These are phyloP conservation scores for Leptoclinus maculatus DNA, from an alignment of 2,797 vertebrate genomes.

Conservation along the genomic window DNA sequence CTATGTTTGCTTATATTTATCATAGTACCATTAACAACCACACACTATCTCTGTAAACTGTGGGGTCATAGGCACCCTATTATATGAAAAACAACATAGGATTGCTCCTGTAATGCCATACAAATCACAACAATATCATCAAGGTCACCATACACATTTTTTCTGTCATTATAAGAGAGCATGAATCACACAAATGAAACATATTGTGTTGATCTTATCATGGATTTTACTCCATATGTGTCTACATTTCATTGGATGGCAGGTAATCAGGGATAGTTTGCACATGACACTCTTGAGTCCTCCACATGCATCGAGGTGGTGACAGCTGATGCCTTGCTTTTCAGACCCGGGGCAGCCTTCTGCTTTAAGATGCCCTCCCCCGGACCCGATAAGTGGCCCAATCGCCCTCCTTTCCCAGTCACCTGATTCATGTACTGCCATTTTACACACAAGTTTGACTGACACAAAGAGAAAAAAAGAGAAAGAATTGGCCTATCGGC, in stretches of 20 bases:
- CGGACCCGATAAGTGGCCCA: constrained; percentile 73
- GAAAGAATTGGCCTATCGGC: constrained; percentile 55
- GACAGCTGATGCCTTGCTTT: constrained; percentile 55
- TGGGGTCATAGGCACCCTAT: neutral
- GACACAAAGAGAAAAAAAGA: constrained; percentile 19
- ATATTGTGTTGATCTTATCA: neutral
- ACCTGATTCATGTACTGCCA: constrained; percentile 88
- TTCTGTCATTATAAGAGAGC: neutral
- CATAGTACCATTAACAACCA: neutral
- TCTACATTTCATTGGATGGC: constrained; percentile 64
- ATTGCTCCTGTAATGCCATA: neutral
- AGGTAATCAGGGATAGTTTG: constrained; percentile 41
- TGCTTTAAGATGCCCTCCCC: constrained; percentile 85
- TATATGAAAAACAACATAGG: neutral
- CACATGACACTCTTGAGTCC: constrained; percentile 31
- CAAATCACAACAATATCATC: neutral
- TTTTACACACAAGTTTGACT: constrained; percentile 85
- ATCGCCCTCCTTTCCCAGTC: constrained; percentile 79
- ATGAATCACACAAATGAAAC: neutral
- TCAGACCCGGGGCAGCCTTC: constrained; percentile 64
- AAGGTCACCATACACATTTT: neutral
- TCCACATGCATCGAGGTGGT: constrained; percentile 37
- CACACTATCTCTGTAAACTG: neutral
- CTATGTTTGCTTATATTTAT: neutral
- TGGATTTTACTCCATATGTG: constrained; percentile 46